phyloP scores from a whole-genome alignment of 2,888 invertebrate genomes.

The Sarcophaga caerulescens region DNA sequence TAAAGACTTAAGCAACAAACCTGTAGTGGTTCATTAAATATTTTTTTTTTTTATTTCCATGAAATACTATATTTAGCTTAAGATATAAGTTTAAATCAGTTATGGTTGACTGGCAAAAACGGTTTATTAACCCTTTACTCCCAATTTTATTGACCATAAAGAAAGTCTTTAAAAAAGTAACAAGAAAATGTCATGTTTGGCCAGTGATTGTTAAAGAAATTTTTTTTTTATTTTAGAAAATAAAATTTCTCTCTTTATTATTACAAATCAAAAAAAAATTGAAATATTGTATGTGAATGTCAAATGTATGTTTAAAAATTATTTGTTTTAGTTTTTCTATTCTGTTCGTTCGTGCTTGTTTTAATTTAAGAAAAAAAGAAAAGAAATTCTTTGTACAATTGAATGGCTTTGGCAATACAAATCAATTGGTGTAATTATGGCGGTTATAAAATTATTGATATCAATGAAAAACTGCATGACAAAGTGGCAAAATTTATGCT shows the following conservation, averaged over 20 bases:
- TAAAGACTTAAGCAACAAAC: neutral
- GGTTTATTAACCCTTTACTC: conserved; percentile 7
- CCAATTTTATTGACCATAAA: conserved; percentile 27
- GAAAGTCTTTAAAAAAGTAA: conserved; percentile 36
- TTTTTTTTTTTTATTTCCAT: neutral
- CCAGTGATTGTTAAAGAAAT: neutral
- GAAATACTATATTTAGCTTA: neutral
- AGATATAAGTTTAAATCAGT: neutral
- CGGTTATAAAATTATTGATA: conserved; percentile 66
- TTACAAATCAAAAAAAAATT: neutral
- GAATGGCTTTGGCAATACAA: conserved; percentile 47
- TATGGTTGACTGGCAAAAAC: conserved; percentile 45
- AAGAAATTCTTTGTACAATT: neutral
- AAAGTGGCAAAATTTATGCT: conserved; percentile 60
- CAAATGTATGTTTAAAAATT: neutral
- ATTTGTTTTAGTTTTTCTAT: neutral
- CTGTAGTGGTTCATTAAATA: neutral
- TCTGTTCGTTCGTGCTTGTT: neutral
- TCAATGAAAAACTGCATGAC: conserved; percentile 52
- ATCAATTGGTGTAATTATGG: conserved; percentile 67
- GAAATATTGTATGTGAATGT: conserved; percentile 5
- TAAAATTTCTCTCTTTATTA: neutral
- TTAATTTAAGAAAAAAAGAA: neutral
- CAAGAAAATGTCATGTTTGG: neutral
- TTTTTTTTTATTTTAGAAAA: conserved; percentile 27